Evolutionary conservation across 1,140 invertebrate genomes (phyloP), one percentile per base, ranked within the genome.

Genomic region (Drosophila sucinea): DNA sequence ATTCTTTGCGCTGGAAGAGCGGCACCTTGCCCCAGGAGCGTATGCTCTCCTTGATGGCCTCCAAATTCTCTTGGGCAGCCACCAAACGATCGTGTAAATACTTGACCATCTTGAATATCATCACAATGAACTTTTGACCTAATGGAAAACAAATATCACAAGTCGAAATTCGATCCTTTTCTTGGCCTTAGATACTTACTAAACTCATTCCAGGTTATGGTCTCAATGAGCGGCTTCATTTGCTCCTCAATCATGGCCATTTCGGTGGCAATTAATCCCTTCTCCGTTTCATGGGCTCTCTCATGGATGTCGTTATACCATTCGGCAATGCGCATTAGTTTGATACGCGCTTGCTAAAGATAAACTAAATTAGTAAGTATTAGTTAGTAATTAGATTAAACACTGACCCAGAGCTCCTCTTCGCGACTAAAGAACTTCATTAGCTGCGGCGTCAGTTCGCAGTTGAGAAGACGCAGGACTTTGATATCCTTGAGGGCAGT

Each of bases 261-360:
- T 90, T 96, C 94, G 3, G 92, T 78, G 66, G 94, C 90, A 65
- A 96, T 93, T 10, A 96, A 91, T 38, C 93, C 92, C 61, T 92
- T 94, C 89, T 96, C 95, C 7, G 94, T 94, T 41, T 92, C 90
- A 11, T 94, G 91, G 2, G 94, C 93, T 17, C 93, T 92, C 2
- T 90, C 92, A 51, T 93, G 90, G 8, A 96, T 92, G 83, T 94
- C 94, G 92, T 96, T 96, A 84, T 92, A 94, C 93, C 93, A 94
- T 76, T 94, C 92, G 1, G 93, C 90, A 62, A 93, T 93, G 32
- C 93, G 70, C 54, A 73, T 54, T 2, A 91, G 62, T 70, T 82
- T 90, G 11, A 91, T 73, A 33, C 85, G 80, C 5, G 89, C 82
- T 71, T 90, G 73, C 90, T 91, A 51, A 10, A 27, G 27, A 27